Base-by-base conservation (phyloP, 2,797 vertebrate species). In the Phoxinus dragarum region DNA sequence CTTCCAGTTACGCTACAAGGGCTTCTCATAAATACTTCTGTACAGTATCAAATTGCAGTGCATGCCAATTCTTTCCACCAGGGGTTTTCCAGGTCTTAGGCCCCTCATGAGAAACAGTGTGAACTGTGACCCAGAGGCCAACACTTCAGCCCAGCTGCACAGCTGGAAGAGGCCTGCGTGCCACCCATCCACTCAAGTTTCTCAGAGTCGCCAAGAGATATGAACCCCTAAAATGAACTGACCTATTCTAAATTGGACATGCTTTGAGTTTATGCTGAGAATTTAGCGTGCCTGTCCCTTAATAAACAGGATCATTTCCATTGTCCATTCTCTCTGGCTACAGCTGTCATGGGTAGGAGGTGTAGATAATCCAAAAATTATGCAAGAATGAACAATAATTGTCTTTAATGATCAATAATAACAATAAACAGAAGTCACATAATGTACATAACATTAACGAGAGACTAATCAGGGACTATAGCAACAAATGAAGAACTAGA, bases 281-380 rank as follows among this genome's bases (percentile, higher is more conserved):
- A 84, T 85, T 87, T 74, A 82, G 84, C 80, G 4, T n/a, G 42
- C 21, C 80, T 49, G 40, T 87, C 73, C 27, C 56, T 76, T 68
- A 88, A 83, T 75, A 87, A 49, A 86, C 27, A n/a, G 78, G 75
- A 81, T 88, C 23, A 88, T 87, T 85, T 87, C 59, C 83, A 85
- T 85, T 77, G 52, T 74, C 80, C 36, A 44, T 66, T 54, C 44
- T 34, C 52, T 61, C 56, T 78, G 66, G 69, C 69, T 71, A 44
- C 69, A 81, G 77, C 76, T 64, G 27, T 64, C 59, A 64, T 6
- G 59, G n/a, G 5, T 14, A 27, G 27, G 27, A 27, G 34, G 61
- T 34, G 61, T 66, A 66, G 27, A 64, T 16, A 64, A 31, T 31
- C 27, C n/a, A 64, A 31, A 64, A 1, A 64, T 64, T 1, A 64